These are phyloP conservation scores for Colinus virginianus DNA, from an alignment of 2,113 vertebrate genomes.

Conservation along the genomic window DNA sequence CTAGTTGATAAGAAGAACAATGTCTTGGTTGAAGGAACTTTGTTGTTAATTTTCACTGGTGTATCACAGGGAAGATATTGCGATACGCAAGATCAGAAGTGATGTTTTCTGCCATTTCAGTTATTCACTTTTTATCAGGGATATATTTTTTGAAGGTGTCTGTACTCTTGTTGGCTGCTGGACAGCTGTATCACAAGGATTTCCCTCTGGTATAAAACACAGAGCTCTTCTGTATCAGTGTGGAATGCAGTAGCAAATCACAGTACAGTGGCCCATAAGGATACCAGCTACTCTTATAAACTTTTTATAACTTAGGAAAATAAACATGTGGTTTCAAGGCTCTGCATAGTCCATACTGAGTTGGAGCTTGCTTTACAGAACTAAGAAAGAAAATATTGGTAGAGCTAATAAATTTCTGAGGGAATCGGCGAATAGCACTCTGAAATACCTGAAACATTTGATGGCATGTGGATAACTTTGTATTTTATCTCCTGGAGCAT, in stretches of 20 bases:
- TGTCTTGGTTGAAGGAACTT: background rate
- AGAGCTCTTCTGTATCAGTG: conserved; percentile 80
- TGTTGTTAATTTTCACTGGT: background rate
- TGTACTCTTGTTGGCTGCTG: conserved; percentile 50
- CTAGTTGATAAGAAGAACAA: background rate
- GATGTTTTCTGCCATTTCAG: conserved; percentile 33
- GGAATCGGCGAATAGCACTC: conserved; percentile 62
- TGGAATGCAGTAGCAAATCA: conserved; percentile 82
- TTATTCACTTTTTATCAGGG: background rate
- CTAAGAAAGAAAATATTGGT: conserved; percentile 80
- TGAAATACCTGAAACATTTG: conserved; percentile 61
- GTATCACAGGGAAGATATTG: background rate
- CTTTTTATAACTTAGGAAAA: conserved; percentile 87
- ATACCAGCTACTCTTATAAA: conserved; percentile 84
- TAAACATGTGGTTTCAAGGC: conserved; percentile 87
- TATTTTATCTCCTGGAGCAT: conserved; percentile 47
- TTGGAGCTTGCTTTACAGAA: conserved; percentile 78
- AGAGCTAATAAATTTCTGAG: conserved; percentile 78
- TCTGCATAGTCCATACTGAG: conserved; percentile 77
- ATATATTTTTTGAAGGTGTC: conserved; percentile 67
- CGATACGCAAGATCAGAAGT: background rate
- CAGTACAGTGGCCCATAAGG: conserved; percentile 79
- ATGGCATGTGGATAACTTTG: conserved; percentile 61
- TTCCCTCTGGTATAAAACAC: conserved; percentile 78
- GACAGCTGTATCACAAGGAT: conserved; percentile 72